Percentiles rank a stretch among this genome's conserved stretches.
phyloP scores from a whole-genome alignment of 1,140 invertebrate species.

The Asobara japonica region DNA sequence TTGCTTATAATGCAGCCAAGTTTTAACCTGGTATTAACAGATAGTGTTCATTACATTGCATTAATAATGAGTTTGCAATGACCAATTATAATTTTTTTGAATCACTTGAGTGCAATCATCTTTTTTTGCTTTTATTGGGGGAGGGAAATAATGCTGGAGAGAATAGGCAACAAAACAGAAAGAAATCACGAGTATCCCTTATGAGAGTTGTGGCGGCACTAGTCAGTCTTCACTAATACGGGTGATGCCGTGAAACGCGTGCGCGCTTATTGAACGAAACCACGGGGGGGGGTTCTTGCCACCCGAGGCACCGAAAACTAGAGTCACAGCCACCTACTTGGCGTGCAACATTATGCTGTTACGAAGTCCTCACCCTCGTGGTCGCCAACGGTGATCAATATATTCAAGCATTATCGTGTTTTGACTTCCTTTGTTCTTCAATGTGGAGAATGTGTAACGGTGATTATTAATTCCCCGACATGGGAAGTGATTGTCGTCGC shows the following conservation, averaged over 20 bases:
- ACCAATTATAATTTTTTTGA: neutral
- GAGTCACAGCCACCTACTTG: neutral
- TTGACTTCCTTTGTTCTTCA: too few species aligned
- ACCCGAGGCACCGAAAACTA: conserved; percentile 25
- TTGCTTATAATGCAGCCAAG: neutral
- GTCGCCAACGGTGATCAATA: neutral
- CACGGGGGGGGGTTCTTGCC: conserved; percentile 28
- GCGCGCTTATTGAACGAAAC: conserved; percentile 62
- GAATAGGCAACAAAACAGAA: neutral
- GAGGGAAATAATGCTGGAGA: neutral
- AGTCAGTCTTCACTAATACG: conserved; percentile 47
- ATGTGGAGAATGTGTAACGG: too few species aligned
- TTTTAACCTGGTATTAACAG: neutral
- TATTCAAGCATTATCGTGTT: too few species aligned
- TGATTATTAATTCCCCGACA: too few species aligned
- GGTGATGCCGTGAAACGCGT: conserved; percentile 53
- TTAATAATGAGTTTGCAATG: too few species aligned
- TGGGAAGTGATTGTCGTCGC: too few species aligned
- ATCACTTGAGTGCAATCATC: neutral
- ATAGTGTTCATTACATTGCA: too few species aligned
- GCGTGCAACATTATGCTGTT: neutral
- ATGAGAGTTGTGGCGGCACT: conserved; percentile 65
- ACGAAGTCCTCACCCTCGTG: neutral
- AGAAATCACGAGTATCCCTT: conserved; percentile 61
- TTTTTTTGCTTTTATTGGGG: neutral